A percentile compares a stretch with the other conserved stretches of the same genome.
Conservation (phyloP, 2,797 vertebrate genomes). For the Epinephelus awoara region DNA sequence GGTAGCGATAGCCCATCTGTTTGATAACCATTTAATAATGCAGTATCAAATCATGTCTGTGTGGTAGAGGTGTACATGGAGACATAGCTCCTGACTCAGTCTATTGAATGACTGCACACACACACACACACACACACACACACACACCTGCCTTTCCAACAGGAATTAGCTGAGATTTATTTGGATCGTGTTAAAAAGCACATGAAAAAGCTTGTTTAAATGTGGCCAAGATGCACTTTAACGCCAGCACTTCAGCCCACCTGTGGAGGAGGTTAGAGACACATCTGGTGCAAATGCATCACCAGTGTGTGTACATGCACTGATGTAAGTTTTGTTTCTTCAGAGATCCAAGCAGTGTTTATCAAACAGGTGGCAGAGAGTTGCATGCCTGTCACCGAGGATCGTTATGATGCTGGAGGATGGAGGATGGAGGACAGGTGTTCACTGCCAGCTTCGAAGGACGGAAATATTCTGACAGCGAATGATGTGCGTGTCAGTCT, state of each 20-base stretch:
- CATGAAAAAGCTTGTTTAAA: neutral
- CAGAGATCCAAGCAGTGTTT: neutral
- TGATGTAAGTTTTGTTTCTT: neutral
- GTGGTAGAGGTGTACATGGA: slow-evolving; percentile 1
- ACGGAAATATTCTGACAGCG: slow-evolving; percentile 3
- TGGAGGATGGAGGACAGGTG: slow-evolving; percentile 11
- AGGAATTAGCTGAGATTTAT: neutral
- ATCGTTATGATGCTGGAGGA: neutral
- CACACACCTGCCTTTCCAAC: slow-evolving; percentile 1
- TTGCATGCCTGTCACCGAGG: neutral
- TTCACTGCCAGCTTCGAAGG: neutral
- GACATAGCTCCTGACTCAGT: neutral
- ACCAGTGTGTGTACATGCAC: neutral
- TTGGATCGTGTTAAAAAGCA: neutral
- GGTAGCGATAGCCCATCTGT: slow-evolving; percentile 10
- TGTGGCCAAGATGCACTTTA: neutral
- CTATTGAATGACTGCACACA: neutral
- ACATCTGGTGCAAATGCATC: slow-evolving; percentile 3
- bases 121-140: slow-evolving; percentile 3
- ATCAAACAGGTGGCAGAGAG: slow-evolving; percentile 24
- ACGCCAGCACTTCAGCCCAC: neutral
- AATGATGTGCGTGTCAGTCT: slow-evolving; percentile 11
- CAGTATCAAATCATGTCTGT: slow-evolving; percentile 41
- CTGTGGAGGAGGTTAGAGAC: slow-evolving; percentile 19
- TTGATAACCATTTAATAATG: slow-evolving; percentile 69